A percentile compares a stretch with the other conserved stretches of the same genome.
These are phyloP conservation scores for Drosophila emarginata DNA, from an alignment of 2,888 invertebrate species.

Conservation along the genomic window DNA sequence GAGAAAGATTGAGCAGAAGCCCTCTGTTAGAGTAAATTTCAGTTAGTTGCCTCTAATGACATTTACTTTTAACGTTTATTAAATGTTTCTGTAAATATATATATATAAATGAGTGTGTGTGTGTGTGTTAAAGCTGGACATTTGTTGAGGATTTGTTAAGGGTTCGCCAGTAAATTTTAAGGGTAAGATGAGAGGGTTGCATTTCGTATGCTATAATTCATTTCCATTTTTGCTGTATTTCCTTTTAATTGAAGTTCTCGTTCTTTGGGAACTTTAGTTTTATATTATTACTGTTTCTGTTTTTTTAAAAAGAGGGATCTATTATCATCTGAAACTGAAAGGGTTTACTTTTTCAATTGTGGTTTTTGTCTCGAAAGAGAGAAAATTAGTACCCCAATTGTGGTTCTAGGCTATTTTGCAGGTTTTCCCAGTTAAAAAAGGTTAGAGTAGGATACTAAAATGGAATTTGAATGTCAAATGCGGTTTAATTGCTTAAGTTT, in stretches of 20 bases:
- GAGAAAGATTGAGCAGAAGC: conserved; percentile 41
- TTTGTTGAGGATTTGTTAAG: conserved; percentile 35
- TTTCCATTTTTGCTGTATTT: neutral
- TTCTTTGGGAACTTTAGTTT: neutral
- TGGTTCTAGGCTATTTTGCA: neutral
- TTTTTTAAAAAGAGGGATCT: too few species aligned
- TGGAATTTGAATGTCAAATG: neutral
- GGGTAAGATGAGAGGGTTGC: conserved; percentile 22
- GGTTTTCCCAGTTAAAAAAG: neutral
- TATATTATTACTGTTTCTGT: neutral
- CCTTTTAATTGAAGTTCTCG: neutral
- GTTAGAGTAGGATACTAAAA: neutral
- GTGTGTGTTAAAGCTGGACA: conserved; percentile 44
- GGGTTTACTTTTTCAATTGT: neutral
- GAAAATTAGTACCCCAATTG: neutral
- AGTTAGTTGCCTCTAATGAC: conserved; percentile 60
- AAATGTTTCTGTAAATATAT: conserved; percentile 52
- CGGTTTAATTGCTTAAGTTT: neutral
- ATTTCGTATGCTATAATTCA: neutral
- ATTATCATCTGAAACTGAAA: neutral
- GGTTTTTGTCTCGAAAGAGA: neutral
- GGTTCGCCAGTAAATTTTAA: conserved; percentile 23
- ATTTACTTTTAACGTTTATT: conserved; percentile 78
- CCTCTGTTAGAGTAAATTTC: conserved; percentile 9
- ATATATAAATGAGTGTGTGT: neutral